These are phyloP conservation scores for Gobiocypris rarus DNA, from an alignment of 2,113 vertebrate species.

Conservation along the genomic window DNA sequence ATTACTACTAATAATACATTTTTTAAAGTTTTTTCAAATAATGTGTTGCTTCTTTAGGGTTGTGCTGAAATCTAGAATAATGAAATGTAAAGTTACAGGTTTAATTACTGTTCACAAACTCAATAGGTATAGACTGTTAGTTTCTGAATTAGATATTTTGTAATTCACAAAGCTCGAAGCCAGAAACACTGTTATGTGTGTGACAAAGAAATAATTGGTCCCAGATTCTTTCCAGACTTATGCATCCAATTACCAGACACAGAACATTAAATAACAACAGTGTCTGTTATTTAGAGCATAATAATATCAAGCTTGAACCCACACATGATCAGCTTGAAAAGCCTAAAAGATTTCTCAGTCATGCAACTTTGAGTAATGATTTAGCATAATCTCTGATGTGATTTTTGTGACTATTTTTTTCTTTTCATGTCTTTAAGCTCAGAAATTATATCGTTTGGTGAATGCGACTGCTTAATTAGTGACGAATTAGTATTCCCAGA, in stretches of 20 bases:
- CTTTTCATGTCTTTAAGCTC: not conserved
- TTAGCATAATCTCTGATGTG: not conserved
- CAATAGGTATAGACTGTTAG: constrained; percentile 4
- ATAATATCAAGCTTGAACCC: constrained; percentile 32
- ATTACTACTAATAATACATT: too few relatives aligned
- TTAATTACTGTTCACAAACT: constrained; percentile 27
- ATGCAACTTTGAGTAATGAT: not conserved
- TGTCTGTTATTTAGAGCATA: constrained; percentile 50
- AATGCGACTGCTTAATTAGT: constrained; percentile 19
- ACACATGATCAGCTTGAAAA: not conserved
- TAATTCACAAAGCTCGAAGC: constrained; percentile 7
- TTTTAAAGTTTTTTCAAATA: too few relatives aligned
- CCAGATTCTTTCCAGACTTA: constrained; percentile 44
- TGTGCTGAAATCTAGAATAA: not conserved
- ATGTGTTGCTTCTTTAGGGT: not conserved
- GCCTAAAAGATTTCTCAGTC: not conserved
- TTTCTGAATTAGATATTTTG: constrained; percentile 1
- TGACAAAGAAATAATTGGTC: constrained; percentile 55
- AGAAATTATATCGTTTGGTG: not conserved
- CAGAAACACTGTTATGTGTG: constrained; percentile 25
- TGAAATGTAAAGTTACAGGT: not conserved
- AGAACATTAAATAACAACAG: constrained; percentile 24
- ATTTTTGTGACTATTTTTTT: not conserved
- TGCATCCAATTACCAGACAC: constrained; percentile 53
- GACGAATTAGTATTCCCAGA: constrained; percentile 10